These are phyloP conservation scores for Cosmopolites sordidus DNA, from an alignment of 2,888 invertebrate species.

Conservation along the genomic window DNA sequence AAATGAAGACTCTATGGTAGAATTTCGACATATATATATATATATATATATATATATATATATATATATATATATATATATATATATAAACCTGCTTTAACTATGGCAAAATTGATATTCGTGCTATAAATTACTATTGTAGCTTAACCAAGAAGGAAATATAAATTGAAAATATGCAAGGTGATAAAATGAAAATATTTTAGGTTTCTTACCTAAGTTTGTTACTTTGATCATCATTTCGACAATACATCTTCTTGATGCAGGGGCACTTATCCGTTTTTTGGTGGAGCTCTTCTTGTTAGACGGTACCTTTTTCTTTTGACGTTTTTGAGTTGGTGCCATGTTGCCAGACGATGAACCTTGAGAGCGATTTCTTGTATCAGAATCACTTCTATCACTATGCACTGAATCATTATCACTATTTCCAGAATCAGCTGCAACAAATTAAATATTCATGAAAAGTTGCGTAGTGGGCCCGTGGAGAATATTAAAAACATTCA, in stretches of 20 bases:
- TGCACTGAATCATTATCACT: neutral
- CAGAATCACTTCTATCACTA: neutral
- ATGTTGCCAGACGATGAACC: neutral
- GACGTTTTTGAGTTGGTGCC: constrained; percentile 2
- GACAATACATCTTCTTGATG: constrained; percentile 17
- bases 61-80: too few species aligned
- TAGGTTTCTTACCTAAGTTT: constrained; percentile 20
- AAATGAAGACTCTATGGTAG: too few species aligned
- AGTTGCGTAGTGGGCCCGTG: too few species aligned
- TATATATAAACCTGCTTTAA: too few species aligned
- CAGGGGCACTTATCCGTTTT: constrained; percentile 3
- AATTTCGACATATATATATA: too few species aligned
- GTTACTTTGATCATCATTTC: constrained; percentile 22
- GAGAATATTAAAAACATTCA: too few species aligned
- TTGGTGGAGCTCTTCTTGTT: constrained; percentile 13
- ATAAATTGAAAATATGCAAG: too few species aligned
- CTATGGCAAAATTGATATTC: too few species aligned
- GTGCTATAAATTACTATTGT: too few species aligned
- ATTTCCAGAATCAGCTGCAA: neutral
- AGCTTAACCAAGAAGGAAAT: too few species aligned
- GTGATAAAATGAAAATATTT: too few species aligned
- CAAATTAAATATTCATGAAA: neutral
- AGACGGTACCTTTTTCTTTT: constrained; percentile 6
- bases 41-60: too few species aligned
- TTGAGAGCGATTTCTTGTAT: neutral